Evolutionary conservation across 1,140 invertebrate species (phyloP).

Genomic region (Dryas iulia): DNA sequence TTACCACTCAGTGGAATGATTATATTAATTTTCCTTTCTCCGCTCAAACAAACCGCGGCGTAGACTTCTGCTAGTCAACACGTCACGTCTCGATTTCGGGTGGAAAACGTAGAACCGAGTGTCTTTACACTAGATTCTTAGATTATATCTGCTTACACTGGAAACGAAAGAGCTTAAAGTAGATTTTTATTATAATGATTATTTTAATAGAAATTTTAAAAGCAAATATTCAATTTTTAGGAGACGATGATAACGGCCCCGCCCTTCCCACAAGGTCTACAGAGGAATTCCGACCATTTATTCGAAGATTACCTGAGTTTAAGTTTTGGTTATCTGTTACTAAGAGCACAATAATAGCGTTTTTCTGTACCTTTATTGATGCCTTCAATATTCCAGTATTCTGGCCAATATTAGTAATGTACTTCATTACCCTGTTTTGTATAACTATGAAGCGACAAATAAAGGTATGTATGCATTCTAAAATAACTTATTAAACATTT

Average conservation of each 20-base stretch:
- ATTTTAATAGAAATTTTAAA: too few species aligned
- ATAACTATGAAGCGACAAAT: constrained; percentile 99
- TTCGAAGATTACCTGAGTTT: constrained; percentile 98
- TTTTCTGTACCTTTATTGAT: constrained; percentile 98
- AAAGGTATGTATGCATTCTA: constrained; percentile 85
- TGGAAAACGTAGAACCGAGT: too few species aligned
- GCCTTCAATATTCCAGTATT: constrained; percentile 99
- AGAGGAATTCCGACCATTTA: constrained; percentile 99
- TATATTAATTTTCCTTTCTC: too few species aligned
- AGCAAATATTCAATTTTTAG: constrained; percentile 49
- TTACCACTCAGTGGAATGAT: too few species aligned
- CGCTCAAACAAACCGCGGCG: too few species aligned
- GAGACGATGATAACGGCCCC: constrained; percentile 91
- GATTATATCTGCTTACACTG: too few species aligned
- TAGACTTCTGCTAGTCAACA: too few species aligned
- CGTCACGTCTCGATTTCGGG: too few species aligned
- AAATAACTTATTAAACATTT: too few species aligned
- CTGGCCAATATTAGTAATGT: constrained; percentile 99
- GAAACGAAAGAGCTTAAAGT: too few species aligned
- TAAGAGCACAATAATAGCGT: constrained; percentile 95
- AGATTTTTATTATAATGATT: too few species aligned
- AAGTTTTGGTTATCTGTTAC: constrained; percentile 99
- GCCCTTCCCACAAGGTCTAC: constrained; percentile 95
- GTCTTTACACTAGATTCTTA: too few species aligned
- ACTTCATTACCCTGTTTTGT: constrained; percentile 98